These are phyloP conservation scores for Pseudomugil gertrudae DNA, from an alignment of 2,797 vertebrate genomes.

Conservation along the genomic window DNA sequence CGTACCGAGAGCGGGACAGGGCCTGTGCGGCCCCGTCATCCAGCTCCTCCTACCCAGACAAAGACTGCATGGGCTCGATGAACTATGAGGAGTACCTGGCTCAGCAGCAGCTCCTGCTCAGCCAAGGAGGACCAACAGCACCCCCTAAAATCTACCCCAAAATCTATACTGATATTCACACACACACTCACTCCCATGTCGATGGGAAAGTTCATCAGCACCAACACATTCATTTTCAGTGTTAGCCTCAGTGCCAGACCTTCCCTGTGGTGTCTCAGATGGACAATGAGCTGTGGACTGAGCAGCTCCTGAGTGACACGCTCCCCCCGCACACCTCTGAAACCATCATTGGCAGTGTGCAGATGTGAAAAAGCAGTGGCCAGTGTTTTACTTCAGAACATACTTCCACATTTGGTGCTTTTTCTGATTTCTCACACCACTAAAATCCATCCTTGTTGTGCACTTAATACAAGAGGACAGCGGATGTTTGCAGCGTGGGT, in stretches of 20 bases:
- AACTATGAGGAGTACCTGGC: constrained; percentile 93
- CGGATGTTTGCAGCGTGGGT: constrained; percentile 45
- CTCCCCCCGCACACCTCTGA: constrained; percentile 25
- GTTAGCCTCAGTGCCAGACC: constrained; percentile 79
- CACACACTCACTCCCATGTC: constrained; percentile 89
- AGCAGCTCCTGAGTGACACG: constrained; percentile 25
- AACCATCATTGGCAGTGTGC: constrained; percentile 27
- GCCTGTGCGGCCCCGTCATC: constrained; percentile 48
- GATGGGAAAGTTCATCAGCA: constrained; percentile 95
- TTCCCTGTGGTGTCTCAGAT: constrained; percentile 25
- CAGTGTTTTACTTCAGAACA: constrained; percentile 53
- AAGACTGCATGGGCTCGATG: constrained; percentile 88
- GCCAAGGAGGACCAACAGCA: constrained; percentile 74
- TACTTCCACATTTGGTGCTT: constrained; percentile 65
- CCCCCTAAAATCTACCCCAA: constrained; percentile 93
- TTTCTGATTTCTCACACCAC: constrained; percentile 64
- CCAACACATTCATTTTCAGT: constrained; percentile 95
- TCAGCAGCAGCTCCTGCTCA: constrained; percentile 87
- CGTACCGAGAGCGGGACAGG: constrained; percentile 75
- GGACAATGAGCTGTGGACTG: constrained; percentile 41
- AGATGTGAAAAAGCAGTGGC: constrained; percentile 45
- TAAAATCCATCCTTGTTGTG: constrained; percentile 66
- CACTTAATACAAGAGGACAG: constrained; percentile 64
- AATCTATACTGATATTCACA: constrained; percentile 96
- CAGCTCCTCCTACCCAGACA: constrained; percentile 81